Evolutionary conservation across 2,797 vertebrate species (phyloP), one percentile per base, ranked within the genome.

Genomic region (Cephalopachus bancanus): DNA sequence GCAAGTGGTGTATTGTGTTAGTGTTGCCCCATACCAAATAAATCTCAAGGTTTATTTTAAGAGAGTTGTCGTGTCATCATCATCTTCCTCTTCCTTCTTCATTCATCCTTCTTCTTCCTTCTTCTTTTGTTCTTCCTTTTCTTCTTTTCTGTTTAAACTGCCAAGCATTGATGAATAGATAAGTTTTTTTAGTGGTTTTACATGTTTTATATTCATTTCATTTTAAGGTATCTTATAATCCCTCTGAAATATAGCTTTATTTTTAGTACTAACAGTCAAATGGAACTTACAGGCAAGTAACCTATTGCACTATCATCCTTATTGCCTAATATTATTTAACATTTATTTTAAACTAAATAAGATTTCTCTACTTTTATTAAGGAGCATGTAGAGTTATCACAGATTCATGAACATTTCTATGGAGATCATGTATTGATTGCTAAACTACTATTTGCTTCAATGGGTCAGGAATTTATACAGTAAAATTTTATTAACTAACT

Each of bases 31-130:
- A 75, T 20, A 96, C 57, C n/a, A 71, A 53, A 28, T 49, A 53
- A 91, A 85, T 55, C 85, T 94, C 75, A 71, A 92, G 79, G 28
- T 75, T 59, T 87, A 75, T 65, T 96, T 84, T 85, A 87, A 91
- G 57, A 26, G 12, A 69, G 1, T 71, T n/a, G 67, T 19, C 6
- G 44, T 44, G 44, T 44, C 44, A 44, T 44, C 44, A 44, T 44
- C 44, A 4, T 44, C 44, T 44, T 44, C 44, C 44, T 44, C 44
- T 44, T 44, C 14, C 15, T 65, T 93, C 74, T 60, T 91, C 44
- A 30, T 7, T 44, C 6, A 7, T 44, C 44, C 44, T 44, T 44
- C 44, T 44, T 44, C 44, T 44, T 44, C 44, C 44, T 44, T 44
- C 44, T 44, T 44, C 44, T 44, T 44, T 44, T 44, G 44, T 4